Evolutionary conservation across 2,888 invertebrate species (phyloP), one percentile per base, ranked within the genome.

Genomic region (Mimachlamys varia): DNA sequence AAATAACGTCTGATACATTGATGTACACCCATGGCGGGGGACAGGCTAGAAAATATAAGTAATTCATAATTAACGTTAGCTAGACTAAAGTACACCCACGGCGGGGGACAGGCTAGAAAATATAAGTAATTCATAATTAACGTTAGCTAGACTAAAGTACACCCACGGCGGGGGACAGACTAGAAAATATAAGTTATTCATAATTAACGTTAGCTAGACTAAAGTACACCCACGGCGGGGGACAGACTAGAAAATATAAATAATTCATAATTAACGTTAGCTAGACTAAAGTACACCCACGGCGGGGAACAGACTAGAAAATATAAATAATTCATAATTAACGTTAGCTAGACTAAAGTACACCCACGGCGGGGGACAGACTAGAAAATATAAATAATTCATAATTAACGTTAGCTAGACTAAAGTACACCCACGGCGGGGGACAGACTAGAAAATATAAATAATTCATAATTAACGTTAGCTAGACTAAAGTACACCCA

Each of bases 1-100:
- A n/a, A n/a, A n/a, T n/a, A n/a, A n/a, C n/a, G n/a, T n/a, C n/a
- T n/a, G n/a, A n/a, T n/a, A n/a, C 76, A 76, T 76, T 76, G 1
- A 76, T 76, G 76, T 76, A 76, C 76, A 76, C 76, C 76, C 76
- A 76, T 27, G 76, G 76, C 33, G 4, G 76, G 1, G 76, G 76
- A 76, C 76, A 76, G 76, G 7, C 76, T 76, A 22, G 10, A 27
- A 27, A 33, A 12, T 1, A 76, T 2, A 19, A 15, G n/a, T n/a
- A 2, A 62, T 62, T 62, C 13, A 17, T n/a, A n/a, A n/a, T n/a
- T n/a, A n/a, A n/a, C n/a, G n/a, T n/a, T n/a, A n/a, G n/a, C n/a
- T n/a, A n/a, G n/a, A n/a, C n/a, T n/a, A n/a, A n/a, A n/a, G 76
- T 76, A 76, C 76, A 76, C 76, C 76, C 76, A 76, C 7, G 76